These are phyloP conservation scores for Crax fasciolata DNA, from an alignment of 2,797 vertebrate species.

Conservation along the genomic window DNA sequence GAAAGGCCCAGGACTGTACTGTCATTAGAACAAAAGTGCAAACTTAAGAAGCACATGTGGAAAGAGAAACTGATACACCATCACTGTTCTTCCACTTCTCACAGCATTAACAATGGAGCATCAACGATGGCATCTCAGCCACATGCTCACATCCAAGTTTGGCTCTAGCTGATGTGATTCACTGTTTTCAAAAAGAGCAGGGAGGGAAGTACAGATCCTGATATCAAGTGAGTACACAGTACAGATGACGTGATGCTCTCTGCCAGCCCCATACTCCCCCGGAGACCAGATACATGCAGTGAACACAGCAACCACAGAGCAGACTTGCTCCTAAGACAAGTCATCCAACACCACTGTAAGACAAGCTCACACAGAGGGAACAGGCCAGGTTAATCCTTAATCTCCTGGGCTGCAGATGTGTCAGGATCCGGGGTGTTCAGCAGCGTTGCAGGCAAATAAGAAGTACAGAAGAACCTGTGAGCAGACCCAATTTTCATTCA, in stretches of 20 bases:
- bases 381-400: background rate
- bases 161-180: background rate
- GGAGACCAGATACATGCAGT: background rate
- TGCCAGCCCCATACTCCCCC: rapidly evolving
- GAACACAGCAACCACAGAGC: background rate
- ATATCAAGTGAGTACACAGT: background rate
- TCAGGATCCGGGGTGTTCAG: background rate
- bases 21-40: background rate
- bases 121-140: rapidly evolving
- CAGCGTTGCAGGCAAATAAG: background rate
- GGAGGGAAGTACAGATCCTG: background rate
- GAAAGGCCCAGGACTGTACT: background rate
- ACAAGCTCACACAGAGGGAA: background rate
- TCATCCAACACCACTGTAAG: background rate
- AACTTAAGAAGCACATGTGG: background rate
- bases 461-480: background rate
- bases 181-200: background rate
- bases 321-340: background rate
- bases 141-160: background rate
- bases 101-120: background rate
- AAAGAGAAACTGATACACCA: background rate
- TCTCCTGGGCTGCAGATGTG: background rate
- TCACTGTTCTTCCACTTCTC: background rate
- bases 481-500: background rate
- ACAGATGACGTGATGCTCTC: background rate